Evolutionary conservation across 2,888 invertebrate genomes (phyloP).

Genomic region (Lasioglossum morio): DNA sequence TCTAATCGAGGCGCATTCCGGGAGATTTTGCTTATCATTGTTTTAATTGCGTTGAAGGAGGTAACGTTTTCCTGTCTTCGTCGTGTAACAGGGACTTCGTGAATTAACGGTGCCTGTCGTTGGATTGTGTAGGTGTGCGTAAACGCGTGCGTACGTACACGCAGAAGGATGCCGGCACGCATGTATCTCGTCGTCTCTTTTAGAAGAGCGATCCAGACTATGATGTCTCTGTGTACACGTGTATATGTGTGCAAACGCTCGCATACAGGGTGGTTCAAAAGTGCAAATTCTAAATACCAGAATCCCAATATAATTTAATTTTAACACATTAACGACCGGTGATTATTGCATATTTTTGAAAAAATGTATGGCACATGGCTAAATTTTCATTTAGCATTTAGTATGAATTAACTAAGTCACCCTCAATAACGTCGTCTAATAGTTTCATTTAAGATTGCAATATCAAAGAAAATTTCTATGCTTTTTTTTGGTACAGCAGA

Average conservation of each 20-base stretch:
- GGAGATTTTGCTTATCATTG: neutral
- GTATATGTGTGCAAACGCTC: neutral
- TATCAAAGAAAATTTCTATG: too few species aligned
- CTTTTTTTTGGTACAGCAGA: too few species aligned
- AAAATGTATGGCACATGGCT: too few species aligned
- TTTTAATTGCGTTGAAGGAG: neutral
- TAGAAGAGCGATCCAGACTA: conserved; percentile 50
- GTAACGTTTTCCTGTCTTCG: conserved; percentile 33
- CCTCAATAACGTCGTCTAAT: too few species aligned
- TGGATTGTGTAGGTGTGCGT: conserved; percentile 13
- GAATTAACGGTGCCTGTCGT: conserved; percentile 73
- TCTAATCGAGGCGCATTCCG: neutral
- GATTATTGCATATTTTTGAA: too few species aligned
- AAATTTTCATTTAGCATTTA: too few species aligned
- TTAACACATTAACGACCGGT: too few species aligned
- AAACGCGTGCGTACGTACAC: conserved; percentile 21
- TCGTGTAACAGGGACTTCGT: conserved; percentile 73
- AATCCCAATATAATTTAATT: neutral
- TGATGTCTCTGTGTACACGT: conserved; percentile 2
- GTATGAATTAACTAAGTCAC: too few species aligned
- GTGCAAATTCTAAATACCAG: too few species aligned
- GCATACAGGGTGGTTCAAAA: neutral
- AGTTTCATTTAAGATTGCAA: too few species aligned
- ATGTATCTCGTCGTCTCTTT: conserved; percentile 50
- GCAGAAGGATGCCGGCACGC: conserved; percentile 28